Evolutionary conservation across 2,888 invertebrate species (phyloP), one percentile per base, ranked within the genome.

Genomic region (Drosophila helvetica): DNA sequence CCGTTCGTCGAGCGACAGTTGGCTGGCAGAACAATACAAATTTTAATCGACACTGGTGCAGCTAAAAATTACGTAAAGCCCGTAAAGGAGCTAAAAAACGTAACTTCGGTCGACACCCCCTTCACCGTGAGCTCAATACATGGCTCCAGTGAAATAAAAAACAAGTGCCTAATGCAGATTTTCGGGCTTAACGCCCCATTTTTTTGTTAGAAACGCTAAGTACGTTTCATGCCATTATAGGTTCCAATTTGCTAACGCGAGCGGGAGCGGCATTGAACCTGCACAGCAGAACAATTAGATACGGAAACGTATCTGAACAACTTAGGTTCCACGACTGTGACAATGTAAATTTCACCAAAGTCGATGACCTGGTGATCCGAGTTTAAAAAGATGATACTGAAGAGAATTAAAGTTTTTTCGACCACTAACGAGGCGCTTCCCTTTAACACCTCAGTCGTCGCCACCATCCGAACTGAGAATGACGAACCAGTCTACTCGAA

Each of bases 381-480:
- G 10, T 67, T 67, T 5, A 67, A 17, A 52, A 30, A 42, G 4
- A 56, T 46, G 19, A 61, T 67, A 27, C 10, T 61, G 17, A 48
- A 33, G 12, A 59, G 43, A 15, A 51, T 46, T 30, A 33, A 55
- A 46, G 57, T 47, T 5, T 58, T 64, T 38, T 53, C 57, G 19
- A 38, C 22, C 4, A 18, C 46, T 10, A 33, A 63, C 22, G 46
- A 56, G 22, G 46, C 55, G 22, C 22, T 51, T 1, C 53, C 58
- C 0, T 50, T 48, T 48, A 65, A 59, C 50, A 65, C 59, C 18
- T 22, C 63, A 38, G 56, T 64, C 8, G 7, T 17, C 25, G 65
- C 62, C 33, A 68, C 66, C 17, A 33, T 73, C 12, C 62, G 61
- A 42, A 52, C 69, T 30, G 22, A 30, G 38, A 52, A 43, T 52